phyloP scores from a whole-genome alignment of 2,113 vertebrate genomes.

The Pan troglodytes region NHGRI_mPanTro3-v2.1_pri NC_072409.2:66516001-66516500 shows the following conservation, averaged over 20 bases:
- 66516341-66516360: neutral
- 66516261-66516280: slow-evolving; percentile 12
- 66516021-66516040: neutral
- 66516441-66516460: too few relatives aligned
- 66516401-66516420: neutral
- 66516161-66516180: neutral
- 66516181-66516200: neutral
- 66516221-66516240: neutral
- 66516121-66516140: neutral
- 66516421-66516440: neutral
- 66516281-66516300: neutral
- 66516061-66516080: neutral
- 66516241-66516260: slow-evolving; percentile 52
- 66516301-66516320: neutral
- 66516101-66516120: accelerated
- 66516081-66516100: neutral
- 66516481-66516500: neutral
- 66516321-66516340: neutral
- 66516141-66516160: neutral
- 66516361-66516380: accelerated
- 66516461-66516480: neutral
- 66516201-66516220: neutral
- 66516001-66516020: neutral
- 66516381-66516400: neutral
- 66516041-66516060: neutral